These are phyloP conservation scores for Emmelina monodactyla DNA, from an alignment of 2,888 invertebrate species.

Conservation along the genomic window DNA sequence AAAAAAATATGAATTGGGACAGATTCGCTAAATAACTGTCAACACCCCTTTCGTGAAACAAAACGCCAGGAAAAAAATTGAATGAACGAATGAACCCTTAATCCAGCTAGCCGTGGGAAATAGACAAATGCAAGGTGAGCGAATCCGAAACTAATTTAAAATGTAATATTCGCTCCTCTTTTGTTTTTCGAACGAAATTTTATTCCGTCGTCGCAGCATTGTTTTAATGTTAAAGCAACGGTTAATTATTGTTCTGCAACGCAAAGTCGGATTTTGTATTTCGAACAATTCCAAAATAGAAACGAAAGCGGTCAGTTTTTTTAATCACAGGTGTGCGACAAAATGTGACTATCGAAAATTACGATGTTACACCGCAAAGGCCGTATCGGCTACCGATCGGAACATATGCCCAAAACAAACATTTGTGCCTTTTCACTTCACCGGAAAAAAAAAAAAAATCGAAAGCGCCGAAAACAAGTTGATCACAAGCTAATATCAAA, in stretches of 20 bases:
- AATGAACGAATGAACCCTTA: constrained; percentile 52
- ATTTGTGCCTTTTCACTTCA: constrained; percentile 23
- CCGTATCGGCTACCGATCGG: constrained; percentile 27
- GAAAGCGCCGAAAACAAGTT: constrained; percentile 49
- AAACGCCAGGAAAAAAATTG: constrained; percentile 47
- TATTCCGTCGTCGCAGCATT: constrained; percentile 1
- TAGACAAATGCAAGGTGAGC: constrained; percentile 58
- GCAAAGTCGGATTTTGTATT: too few species aligned
- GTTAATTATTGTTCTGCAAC: too few species aligned
- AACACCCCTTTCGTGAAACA: constrained; percentile 64
- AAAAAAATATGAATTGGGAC: constrained; percentile 43
- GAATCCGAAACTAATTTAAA: constrained; percentile 64
- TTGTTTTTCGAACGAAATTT: constrained; percentile 30
- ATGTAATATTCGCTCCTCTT: constrained; percentile 56
- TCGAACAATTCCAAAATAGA: too few species aligned
- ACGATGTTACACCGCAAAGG: too few species aligned
- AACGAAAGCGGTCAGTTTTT: too few species aligned
- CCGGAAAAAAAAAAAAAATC: constrained; percentile 28
- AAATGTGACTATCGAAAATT: too few species aligned
- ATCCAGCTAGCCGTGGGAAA: constrained; percentile 59
- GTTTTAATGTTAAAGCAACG: constrained; percentile 14
- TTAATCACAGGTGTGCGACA: too few species aligned
- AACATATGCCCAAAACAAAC: constrained; percentile 54
- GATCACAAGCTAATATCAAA: constrained; percentile 50
- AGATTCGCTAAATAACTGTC: constrained; percentile 63